Conservation (phyloP, 2,113 vertebrate genomes). For the Ondatra zibethicus region DNA sequence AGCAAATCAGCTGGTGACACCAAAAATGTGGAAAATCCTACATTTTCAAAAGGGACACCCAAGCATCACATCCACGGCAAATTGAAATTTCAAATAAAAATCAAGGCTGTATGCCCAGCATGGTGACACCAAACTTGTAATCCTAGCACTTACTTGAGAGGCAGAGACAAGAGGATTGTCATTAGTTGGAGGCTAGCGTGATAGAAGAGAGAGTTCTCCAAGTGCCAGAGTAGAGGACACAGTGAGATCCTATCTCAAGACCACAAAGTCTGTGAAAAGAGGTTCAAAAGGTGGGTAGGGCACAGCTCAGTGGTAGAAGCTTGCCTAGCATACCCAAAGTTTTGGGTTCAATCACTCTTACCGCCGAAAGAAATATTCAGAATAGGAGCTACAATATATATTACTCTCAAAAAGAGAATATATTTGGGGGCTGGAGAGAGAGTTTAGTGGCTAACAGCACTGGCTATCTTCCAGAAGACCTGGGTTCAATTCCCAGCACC, state of each 20-base stretch:
- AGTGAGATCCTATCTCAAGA: background rate
- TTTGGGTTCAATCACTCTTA: background rate
- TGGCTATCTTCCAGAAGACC: too few relatives aligned
- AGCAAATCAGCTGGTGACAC: background rate
- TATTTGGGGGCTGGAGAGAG: background rate
- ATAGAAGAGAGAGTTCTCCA: background rate
- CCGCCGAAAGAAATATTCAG: background rate
- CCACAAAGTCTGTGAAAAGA: background rate
- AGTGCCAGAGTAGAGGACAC: background rate
- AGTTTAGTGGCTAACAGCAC: too few relatives aligned
- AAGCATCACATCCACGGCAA: background rate
- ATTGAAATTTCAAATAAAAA: background rate
- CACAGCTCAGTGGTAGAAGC: background rate
- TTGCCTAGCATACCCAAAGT: background rate
- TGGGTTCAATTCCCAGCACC: too few relatives aligned
- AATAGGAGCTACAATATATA: background rate
- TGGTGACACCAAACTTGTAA: too few relatives aligned
- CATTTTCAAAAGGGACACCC: background rate
- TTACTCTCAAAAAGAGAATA: background rate
- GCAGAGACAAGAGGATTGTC: background rate
- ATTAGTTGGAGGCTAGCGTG: background rate
- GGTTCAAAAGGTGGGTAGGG: background rate
- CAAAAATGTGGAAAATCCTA: background rate
- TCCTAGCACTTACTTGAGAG: background rate
- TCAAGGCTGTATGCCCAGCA: background rate